These are phyloP conservation scores for Nasonia vitripennis DNA, from an alignment of 1,140 invertebrate genomes.

Conservation along the genomic window DNA sequence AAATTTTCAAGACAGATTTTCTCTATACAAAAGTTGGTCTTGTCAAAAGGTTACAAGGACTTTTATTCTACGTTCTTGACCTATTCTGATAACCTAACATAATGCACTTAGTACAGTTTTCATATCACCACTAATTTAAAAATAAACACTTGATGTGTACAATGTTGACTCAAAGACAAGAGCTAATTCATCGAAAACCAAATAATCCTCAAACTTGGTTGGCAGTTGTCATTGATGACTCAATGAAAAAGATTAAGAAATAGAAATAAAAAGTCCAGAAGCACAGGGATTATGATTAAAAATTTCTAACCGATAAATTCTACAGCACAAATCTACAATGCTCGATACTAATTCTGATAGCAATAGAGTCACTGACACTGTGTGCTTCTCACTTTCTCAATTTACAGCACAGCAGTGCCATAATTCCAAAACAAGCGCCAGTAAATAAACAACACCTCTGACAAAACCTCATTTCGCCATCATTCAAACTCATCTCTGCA, in stretches of 20 bases:
- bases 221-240: background rate
- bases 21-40: background rate
- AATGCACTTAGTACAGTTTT: background rate
- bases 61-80: slow-evolving; percentile 5
- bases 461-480: background rate
- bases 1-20: background rate
- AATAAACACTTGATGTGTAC: background rate
- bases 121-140: background rate
- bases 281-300: background rate
- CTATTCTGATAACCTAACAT: slow-evolving; percentile 24
- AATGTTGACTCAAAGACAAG: background rate
- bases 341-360: background rate
- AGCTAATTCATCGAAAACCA: background rate
- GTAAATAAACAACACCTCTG: background rate
- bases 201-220: background rate
- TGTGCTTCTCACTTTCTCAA: too few relatives aligned
- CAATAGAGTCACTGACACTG: too few relatives aligned
- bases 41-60: slow-evolving; percentile 21
- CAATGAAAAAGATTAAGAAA: too few relatives aligned
- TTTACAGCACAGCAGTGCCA: background rate
- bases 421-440: background rate
- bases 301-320: background rate
- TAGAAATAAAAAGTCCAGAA: background rate
- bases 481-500: background rate
- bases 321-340: background rate